Percentiles rank a stretch among this genome's conserved stretches.
Conservation (phyloP, 2,797 vertebrate species). For the Anisognathus igniventris region DNA sequence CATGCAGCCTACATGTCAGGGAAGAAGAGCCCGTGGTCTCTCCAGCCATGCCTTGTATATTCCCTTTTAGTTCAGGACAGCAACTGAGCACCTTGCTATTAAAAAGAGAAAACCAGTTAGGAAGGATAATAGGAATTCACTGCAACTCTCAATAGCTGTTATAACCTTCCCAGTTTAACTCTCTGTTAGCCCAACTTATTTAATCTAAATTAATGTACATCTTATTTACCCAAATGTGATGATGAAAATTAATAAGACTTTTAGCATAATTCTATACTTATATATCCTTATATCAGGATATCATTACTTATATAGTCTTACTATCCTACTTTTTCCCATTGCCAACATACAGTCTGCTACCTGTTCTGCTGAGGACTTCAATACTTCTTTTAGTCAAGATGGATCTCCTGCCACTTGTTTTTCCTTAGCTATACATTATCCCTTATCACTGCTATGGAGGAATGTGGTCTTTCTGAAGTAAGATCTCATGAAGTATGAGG, state of each 20-base stretch:
- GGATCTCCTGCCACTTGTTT: not conserved
- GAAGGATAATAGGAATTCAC: not conserved
- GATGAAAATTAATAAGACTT: not conserved
- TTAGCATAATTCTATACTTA: not conserved
- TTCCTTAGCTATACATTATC: not conserved
- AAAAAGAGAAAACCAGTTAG: not conserved
- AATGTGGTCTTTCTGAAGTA: not conserved
- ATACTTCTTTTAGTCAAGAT: not conserved
- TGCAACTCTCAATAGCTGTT: not conserved
- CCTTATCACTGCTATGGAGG: not conserved
- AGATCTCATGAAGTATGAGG: not conserved
- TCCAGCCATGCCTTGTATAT: not conserved
- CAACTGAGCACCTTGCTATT: not conserved
- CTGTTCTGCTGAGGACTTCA: not conserved
- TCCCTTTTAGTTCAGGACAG: not conserved
- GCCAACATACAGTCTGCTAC: not conserved
- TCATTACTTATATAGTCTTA: not conserved
- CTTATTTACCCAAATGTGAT: not conserved
- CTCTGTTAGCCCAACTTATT: not conserved
- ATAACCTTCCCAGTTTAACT: not conserved
- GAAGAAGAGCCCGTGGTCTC: fast-evolving
- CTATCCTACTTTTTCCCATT: not conserved
- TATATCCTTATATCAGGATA: not conserved
- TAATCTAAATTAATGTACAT: not conserved
- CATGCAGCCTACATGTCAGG: not conserved